Conservation (phyloP, 2,888 invertebrate species). For the Morpho helenor region DNA sequence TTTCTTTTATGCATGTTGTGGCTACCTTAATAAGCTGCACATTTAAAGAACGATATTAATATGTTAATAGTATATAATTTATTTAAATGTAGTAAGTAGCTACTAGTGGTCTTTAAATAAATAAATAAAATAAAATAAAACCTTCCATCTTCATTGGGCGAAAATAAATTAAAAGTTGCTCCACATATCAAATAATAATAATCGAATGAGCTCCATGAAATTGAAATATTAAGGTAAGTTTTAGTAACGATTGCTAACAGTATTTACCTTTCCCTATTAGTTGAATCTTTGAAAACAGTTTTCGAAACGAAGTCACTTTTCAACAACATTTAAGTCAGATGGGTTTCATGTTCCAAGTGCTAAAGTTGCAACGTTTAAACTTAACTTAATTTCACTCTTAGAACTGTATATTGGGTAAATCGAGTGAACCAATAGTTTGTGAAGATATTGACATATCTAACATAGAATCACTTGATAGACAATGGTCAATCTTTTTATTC, state of each 20-base stretch:
- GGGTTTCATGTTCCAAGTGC: constrained; percentile 26
- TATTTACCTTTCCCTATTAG: constrained; percentile 13
- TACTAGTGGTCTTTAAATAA: no score
- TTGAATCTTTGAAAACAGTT: constrained; percentile 20
- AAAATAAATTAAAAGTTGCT: no score
- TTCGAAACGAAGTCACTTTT: constrained; percentile 18
- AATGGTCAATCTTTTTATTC: neutral
- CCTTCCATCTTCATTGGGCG: no score
- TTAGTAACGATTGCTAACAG: neutral
- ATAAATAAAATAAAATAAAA: no score
- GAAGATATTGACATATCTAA: neutral
- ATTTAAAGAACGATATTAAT: no score
- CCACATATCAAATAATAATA: no score
- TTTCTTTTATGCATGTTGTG: no score
- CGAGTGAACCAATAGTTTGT: constrained; percentile 1
- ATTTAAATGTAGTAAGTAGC: no score
- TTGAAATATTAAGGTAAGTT: neutral
- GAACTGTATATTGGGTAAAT: constrained; percentile 20
- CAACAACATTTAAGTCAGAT: constrained; percentile 27
- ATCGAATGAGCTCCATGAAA: neutral
- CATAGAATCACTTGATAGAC: neutral
- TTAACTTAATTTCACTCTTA: constrained; percentile 24
- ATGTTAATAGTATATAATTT: no score
- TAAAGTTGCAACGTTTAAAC: constrained; percentile 28
- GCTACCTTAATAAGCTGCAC: no score